phyloP scores from a whole-genome alignment of 2,113 vertebrate species.

The Raja brachyura region DNA sequence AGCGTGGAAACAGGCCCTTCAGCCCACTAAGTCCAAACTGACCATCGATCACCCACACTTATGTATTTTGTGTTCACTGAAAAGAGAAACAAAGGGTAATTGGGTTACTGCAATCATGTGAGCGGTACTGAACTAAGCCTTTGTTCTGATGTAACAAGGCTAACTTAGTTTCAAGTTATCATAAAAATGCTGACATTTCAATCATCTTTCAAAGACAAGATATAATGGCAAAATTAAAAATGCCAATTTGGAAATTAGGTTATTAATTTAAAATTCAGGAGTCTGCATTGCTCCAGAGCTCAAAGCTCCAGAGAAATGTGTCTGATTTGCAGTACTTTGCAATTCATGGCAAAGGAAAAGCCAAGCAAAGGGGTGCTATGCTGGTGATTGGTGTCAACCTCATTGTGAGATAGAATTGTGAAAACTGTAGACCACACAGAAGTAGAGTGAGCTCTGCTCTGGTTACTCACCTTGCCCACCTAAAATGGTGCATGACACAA shows the following conservation, averaged over 20 bases:
- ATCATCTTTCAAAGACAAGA: neutral
- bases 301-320: neutral
- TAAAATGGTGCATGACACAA: neutral
- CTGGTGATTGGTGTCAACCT: neutral
- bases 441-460: neutral
- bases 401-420: neutral
- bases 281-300: too few relatives aligned
- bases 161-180: neutral
- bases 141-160: neutral
- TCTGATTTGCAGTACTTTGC: neutral
- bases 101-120: neutral
- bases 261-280: neutral
- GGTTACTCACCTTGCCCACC: neutral
- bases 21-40: too few relatives aligned
- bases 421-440: neutral
- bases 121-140: neutral
- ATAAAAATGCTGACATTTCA: neutral
- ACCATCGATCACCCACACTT: neutral
- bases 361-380: neutral
- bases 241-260: neutral
- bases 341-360: neutral
- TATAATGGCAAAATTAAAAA: neutral
- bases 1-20: too few relatives aligned
- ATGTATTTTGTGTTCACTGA: slow-evolving; percentile 1
- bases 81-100: neutral